Percentiles rank a stretch among this genome's conserved stretches.
These are phyloP conservation scores for Acrobasis consociella DNA, from an alignment of 2,888 invertebrate species.

Conservation along the genomic window DNA sequence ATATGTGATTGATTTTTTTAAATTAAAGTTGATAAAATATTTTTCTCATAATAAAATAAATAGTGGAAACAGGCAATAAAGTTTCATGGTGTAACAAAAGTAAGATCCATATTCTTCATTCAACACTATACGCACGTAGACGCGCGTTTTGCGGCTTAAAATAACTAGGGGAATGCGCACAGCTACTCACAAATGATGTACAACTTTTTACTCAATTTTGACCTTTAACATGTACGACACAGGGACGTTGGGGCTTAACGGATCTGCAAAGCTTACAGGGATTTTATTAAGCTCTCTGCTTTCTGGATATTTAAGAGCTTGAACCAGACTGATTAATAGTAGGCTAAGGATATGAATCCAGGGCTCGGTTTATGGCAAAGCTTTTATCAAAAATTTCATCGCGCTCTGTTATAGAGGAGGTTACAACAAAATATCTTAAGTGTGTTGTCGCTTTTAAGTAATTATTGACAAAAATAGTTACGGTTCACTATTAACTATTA, in stretches of 20 bases:
- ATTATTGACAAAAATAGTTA: too few species aligned
- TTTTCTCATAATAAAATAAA: too few species aligned
- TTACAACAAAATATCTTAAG: too few species aligned
- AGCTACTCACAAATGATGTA: constrained; percentile 30
- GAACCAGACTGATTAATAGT: constrained; percentile 54
- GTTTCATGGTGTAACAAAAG: constrained; percentile 28
- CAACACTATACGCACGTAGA: constrained; percentile 61
- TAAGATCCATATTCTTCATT: constrained; percentile 56
- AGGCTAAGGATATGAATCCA: constrained; percentile 40
- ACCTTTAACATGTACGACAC: constrained; percentile 25
- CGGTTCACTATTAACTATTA: too few species aligned
- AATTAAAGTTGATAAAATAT: too few species aligned
- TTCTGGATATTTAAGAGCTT: constrained; percentile 44
- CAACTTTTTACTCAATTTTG: constrained; percentile 23
- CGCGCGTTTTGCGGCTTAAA: constrained; percentile 63
- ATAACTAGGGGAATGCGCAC: constrained; percentile 65
- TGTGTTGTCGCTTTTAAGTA: too few species aligned
- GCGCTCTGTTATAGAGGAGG: neutral
- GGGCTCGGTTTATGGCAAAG: neutral
- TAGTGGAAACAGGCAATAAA: too few species aligned
- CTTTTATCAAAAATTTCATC: constrained; percentile 15
- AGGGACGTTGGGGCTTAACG: constrained; percentile 19
- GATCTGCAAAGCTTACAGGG: constrained; percentile 48
- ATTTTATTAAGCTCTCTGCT: constrained; percentile 60
- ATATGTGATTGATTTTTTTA: too few species aligned